phyloP scores from a whole-genome alignment of 1,140 invertebrate species.

The Habropoda laboriosa region DNA sequence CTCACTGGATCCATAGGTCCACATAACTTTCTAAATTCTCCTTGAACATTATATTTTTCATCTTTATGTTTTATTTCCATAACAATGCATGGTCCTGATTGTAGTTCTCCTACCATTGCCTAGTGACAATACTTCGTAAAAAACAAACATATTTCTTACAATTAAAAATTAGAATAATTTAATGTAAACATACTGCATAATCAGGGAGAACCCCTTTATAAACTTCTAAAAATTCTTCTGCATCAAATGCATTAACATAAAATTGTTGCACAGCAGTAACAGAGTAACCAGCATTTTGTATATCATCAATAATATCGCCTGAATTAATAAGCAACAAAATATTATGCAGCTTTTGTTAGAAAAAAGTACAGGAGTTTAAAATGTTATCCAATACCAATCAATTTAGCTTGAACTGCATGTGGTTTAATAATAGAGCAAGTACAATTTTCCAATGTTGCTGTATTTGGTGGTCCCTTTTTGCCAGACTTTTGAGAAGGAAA shows the following conservation, averaged over 20 bases:
- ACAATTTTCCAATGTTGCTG: constrained; percentile 85
- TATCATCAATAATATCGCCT: constrained; percentile 89
- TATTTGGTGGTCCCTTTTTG: constrained; percentile 80
- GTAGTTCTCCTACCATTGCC: constrained; percentile 91
- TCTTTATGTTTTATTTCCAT: constrained; percentile 90
- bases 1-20: constrained; percentile 94
- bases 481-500: constrained; percentile 83
- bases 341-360: background rate
- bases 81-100: constrained; percentile 91
- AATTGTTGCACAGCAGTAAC: constrained; percentile 92
- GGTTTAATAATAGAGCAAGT: constrained; percentile 96
- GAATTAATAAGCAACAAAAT: constrained; percentile 70
- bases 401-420: constrained; percentile 90
- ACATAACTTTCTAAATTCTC: constrained; percentile 91
- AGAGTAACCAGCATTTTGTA: constrained; percentile 88
- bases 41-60: constrained; percentile 83
- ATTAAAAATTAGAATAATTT: background rate
- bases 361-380: constrained; percentile 12
- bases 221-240: constrained; percentile 95
- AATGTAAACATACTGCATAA: constrained; percentile 85
- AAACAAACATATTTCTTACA: background rate
- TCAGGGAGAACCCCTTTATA: constrained; percentile 95
- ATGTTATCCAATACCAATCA: constrained; percentile 70
- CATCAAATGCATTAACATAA: constrained; percentile 89
- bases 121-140: constrained; percentile 63